These are phyloP conservation scores for Chrysina gloriosa DNA, from an alignment of 2,888 invertebrate genomes.

Conservation along the genomic window DNA sequence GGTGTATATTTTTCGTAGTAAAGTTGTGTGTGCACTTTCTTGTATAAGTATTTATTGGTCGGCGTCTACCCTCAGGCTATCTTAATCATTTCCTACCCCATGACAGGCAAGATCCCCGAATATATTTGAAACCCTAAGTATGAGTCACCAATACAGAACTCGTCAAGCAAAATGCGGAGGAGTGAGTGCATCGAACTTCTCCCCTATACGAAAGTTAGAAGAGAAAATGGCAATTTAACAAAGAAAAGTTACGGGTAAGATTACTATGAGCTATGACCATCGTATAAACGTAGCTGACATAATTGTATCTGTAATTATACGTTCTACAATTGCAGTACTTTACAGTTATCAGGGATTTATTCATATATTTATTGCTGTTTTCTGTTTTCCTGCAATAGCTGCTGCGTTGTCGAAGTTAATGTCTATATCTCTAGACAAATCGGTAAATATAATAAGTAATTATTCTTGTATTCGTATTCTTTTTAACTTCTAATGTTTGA, in stretches of 20 bases:
- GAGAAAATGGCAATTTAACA: background rate
- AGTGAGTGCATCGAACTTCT: constrained; percentile 28
- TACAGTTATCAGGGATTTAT: no score
- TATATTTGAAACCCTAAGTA: constrained; percentile 14
- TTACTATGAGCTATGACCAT: background rate
- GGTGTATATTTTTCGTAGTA: background rate
- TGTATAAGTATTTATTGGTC: constrained; percentile 27
- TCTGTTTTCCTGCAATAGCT: no score
- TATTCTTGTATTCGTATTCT: no score
- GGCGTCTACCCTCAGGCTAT: constrained; percentile 28
- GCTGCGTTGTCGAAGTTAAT: no score
- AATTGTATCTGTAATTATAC: no score
- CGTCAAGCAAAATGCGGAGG: constrained; percentile 29
- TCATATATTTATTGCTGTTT: no score
- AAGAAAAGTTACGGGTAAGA: background rate
- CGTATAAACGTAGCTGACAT: background rate
- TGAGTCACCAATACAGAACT: constrained; percentile 33
- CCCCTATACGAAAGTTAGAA: constrained; percentile 1
- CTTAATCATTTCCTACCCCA: constrained; percentile 36
- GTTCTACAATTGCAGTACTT: no score
- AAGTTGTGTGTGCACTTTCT: background rate
- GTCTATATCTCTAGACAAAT: no score
- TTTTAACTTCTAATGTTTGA: no score
- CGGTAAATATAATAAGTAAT: no score
- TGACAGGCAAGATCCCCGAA: constrained; percentile 18